A percentile compares a stretch with the other conserved stretches of the same genome.
phyloP scores from a whole-genome alignment of 2,888 invertebrate species.

The Heliconius aoede region DNA sequence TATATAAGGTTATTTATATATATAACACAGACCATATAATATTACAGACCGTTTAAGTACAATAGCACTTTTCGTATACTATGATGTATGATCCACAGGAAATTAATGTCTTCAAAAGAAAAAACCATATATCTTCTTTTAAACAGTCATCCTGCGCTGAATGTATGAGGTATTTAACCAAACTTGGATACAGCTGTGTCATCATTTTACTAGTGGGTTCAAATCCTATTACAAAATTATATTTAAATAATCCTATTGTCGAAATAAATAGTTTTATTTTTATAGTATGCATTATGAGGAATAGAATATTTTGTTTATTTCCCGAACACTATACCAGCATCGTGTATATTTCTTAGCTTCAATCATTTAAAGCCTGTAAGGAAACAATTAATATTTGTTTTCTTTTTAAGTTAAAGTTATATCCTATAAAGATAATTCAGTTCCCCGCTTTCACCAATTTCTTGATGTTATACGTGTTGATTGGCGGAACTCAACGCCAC shows the following conservation, averaged over 20 bases:
- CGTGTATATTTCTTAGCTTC: too few relatives aligned
- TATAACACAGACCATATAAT: too few relatives aligned
- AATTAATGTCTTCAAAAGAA: constrained; percentile 35
- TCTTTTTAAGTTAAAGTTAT: too few relatives aligned
- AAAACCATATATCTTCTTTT: constrained; percentile 24
- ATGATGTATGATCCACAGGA: constrained; percentile 39
- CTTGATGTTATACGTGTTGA: background rate
- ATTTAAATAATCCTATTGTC: too few relatives aligned
- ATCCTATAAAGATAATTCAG: too few relatives aligned
- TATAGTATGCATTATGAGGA: too few relatives aligned
- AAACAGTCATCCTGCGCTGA: constrained; percentile 16
- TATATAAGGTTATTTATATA: too few relatives aligned
- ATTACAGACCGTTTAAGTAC: background rate
- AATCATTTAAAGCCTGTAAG: too few relatives aligned
- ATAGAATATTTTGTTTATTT: too few relatives aligned
- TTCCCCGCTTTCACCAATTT: background rate
- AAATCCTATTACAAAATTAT: background rate
- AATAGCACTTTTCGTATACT: constrained; percentile 7
- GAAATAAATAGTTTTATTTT: too few relatives aligned
- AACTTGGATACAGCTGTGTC: background rate
- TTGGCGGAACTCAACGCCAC: background rate
- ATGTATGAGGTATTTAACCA: constrained; percentile 9
- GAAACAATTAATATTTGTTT: too few relatives aligned
- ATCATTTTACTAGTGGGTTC: background rate
- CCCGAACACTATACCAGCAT: too few relatives aligned